Evolutionary conservation across 2,888 invertebrate species (phyloP), one percentile per base, ranked within the genome.

Genomic region (Mythimna loreyi): DNA sequence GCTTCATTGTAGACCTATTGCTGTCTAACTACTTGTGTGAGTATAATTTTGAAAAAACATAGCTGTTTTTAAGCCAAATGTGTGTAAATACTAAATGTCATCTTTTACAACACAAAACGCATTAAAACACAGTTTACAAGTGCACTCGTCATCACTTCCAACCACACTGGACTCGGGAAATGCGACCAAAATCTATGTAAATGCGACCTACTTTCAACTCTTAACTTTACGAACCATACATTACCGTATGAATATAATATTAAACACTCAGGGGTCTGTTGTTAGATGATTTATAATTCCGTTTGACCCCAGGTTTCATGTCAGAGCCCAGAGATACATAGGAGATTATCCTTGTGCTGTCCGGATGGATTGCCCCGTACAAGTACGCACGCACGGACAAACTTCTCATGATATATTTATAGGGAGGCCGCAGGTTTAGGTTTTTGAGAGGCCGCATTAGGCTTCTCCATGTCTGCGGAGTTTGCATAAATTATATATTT

Each of bases 221-320:
- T 81, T 72, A 67, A 63, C 66, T 67, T 83, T 80, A 82, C 58
- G 58, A 57, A 68, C 75, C 82, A 82, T 84, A 85, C 85, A 87
- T 85, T 85, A 86, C 83, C 76, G 78, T 84, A 87, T 87, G 64
- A 83, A 84, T 84, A 86, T 86, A 89, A 88, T 83, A 92, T 91
- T 88, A 87, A 85, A 86, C 83, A 85, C 87, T 78, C 83, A 87
- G 81, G 75, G 67, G 67, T 73, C 78, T 57, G 82, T 79, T 81
- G 83, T 82, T 79, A 72, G 74, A 78, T 88, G 82, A 91, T 93
- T 89, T 91, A 85, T 84, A 87, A 92, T 92, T 92, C 92, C 79
- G 86, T 92, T 92, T 92, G 89, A 87, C 86, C 85, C 83, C 67
- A 72, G 65, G 59, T 62, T 47, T 50, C 62, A 66, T 67, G 78